A percentile compares a stretch with the other conserved stretches of the same genome.
Evolutionary conservation across 2,797 vertebrate species (phyloP).

Genomic region (Geotrypetes seraphini): DNA sequence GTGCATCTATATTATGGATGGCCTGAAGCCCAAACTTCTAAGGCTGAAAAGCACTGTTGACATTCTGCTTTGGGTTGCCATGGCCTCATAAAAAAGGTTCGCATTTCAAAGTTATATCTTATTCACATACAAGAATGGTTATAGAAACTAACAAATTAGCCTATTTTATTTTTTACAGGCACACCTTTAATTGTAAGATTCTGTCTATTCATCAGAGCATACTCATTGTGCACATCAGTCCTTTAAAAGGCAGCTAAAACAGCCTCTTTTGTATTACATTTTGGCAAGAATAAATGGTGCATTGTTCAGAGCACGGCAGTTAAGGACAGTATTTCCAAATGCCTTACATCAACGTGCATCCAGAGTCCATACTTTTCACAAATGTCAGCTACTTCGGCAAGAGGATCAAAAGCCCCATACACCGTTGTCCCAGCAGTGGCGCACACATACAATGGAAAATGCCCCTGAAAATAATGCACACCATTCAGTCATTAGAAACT

Average conservation of each 20-base stretch:
- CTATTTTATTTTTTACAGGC: background rate
- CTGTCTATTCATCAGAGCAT: background rate
- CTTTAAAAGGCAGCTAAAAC: too few relatives aligned
- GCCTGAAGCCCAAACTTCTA: too few relatives aligned
- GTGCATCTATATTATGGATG: too few relatives aligned
- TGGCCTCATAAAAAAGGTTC: background rate
- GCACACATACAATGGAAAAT: constrained; percentile 55
- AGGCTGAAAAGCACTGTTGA: too few relatives aligned
- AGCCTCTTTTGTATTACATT: too few relatives aligned
- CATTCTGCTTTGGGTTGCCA: background rate
- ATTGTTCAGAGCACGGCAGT: too few relatives aligned
- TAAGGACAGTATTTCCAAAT: background rate
- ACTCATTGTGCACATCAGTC: too few relatives aligned
- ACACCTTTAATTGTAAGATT: background rate
- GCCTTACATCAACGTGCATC: constrained; percentile 58
- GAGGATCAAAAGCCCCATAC: constrained; percentile 54
- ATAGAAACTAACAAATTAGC: background rate
- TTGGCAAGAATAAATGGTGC: too few relatives aligned
- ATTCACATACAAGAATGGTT: background rate
- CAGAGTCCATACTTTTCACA: constrained; percentile 47
- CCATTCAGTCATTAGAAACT: background rate
- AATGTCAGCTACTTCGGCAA: constrained; percentile 43
- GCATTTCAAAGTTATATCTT: background rate
- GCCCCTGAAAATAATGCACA: constrained; percentile 29
- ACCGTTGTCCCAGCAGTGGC: constrained; percentile 56